Conservation (phyloP, 1,140 invertebrate genomes). For the Pissodes strobi region DNA sequence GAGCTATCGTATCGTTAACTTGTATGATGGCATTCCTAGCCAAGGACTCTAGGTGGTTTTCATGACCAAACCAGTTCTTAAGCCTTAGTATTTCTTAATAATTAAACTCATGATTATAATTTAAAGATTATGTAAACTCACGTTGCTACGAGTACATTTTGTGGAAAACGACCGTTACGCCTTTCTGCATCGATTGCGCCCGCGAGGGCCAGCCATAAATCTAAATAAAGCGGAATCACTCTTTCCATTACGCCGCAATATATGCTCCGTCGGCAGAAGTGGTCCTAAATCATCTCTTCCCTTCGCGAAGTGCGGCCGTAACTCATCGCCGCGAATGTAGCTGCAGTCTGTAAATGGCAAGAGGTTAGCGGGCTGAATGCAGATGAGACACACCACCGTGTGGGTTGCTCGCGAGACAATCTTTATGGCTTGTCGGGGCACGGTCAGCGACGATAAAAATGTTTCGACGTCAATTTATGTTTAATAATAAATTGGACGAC, state of each 20-base stretch:
- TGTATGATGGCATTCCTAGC: no score
- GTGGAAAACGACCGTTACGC: no score
- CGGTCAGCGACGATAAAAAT: slow-evolving; percentile 6
- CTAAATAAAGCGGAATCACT: neutral
- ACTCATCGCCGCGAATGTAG: slow-evolving; percentile 43
- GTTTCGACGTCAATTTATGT: neutral
- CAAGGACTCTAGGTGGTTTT: no score
- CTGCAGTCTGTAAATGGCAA: slow-evolving; percentile 49
- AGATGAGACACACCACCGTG: slow-evolving; percentile 43
- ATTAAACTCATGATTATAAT: no score
- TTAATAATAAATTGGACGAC: slow-evolving; percentile 1
- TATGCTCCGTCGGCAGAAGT: slow-evolving; percentile 9
- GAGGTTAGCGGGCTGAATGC: slow-evolving; percentile 44
- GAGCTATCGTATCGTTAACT: no score
- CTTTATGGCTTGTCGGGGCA: slow-evolving; percentile 12
- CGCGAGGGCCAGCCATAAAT: no score
- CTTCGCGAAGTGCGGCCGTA: slow-evolving; percentile 39
- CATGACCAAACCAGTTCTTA: no score
- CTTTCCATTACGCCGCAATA: slow-evolving; percentile 12
- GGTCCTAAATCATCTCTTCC: slow-evolving; percentile 42
- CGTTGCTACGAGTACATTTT: no score
- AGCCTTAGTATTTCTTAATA: no score
- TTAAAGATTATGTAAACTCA: no score
- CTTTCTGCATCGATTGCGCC: no score
- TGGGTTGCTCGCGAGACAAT: slow-evolving; percentile 18